phyloP scores from a whole-genome alignment of 2,113 vertebrate species.

The Entelurus aequoreus region DNA sequence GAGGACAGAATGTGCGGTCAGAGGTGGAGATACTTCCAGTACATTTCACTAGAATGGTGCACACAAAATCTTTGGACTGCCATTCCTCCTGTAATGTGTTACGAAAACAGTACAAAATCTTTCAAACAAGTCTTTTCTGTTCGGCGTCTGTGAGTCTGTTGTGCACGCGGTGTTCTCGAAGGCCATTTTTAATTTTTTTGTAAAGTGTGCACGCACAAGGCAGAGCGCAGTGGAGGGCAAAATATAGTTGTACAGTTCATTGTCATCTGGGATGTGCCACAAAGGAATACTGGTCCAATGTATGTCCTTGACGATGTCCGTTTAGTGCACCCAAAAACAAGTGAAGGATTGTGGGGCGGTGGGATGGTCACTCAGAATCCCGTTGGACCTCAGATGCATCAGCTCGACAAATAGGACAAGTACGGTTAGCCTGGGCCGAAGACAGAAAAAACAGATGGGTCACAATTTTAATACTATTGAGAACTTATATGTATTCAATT shows the following conservation, averaged over 20 bases:
- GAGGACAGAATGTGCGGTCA: conserved; percentile 16
- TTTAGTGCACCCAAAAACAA: conserved; percentile 25
- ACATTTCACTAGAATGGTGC: conserved; percentile 34
- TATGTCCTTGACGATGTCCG: conserved; percentile 11
- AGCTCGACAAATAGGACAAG: conserved; percentile 96
- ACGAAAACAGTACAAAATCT: conserved; percentile 74
- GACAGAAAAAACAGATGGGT: background rate
- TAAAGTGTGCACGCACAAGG: conserved; percentile 32
- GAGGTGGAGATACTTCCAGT: conserved; percentile 44
- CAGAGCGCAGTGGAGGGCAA: conserved; percentile 24
- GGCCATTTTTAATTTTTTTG: conserved; percentile 60
- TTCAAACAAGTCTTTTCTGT: conserved; percentile 18
- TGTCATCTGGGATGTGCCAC: conserved; percentile 3
- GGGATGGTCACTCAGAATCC: conserved; percentile 87
- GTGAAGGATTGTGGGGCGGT: conserved; percentile 26
- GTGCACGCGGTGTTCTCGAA: conserved; percentile 64
- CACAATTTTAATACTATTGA: background rate
- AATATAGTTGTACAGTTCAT: conserved; percentile 12
- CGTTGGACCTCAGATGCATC: conserved; percentile 96
- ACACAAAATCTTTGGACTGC: conserved; percentile 84
- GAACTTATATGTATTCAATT: too few species aligned
- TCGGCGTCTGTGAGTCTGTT: conserved; percentile 11
- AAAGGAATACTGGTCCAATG: conserved; percentile 35
- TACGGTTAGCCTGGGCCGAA: conserved; percentile 85
- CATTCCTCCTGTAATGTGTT: conserved; percentile 73